A percentile compares a stretch with the other conserved stretches of the same genome.
phyloP scores from a whole-genome alignment of 2,888 invertebrate species.

The Agrypnus murinus region DNA sequence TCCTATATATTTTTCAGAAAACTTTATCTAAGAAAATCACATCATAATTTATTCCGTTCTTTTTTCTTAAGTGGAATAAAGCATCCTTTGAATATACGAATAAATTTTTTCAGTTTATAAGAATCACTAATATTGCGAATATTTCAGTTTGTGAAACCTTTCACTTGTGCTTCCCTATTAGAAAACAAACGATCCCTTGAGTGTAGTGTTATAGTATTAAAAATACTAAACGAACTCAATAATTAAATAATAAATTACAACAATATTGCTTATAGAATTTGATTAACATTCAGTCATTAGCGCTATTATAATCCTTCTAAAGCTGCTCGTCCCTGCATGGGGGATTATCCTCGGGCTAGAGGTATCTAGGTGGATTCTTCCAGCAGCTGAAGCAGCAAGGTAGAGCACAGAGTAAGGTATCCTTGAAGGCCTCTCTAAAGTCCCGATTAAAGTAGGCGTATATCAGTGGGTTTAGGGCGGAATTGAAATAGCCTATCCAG shows the following conservation, averaged over 20 bases:
- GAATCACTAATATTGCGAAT: no score
- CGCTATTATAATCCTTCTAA: constrained; percentile 55
- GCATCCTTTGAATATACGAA: no score
- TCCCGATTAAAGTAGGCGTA: constrained; percentile 98
- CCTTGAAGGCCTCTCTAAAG: constrained; percentile 96
- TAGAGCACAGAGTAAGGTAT: constrained; percentile 89
- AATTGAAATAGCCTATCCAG: constrained; percentile 99
- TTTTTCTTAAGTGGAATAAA: constrained; percentile 7
- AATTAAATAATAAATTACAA: constrained; percentile 16
- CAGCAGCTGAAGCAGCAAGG: constrained; percentile 87
- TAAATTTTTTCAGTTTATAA: no score
- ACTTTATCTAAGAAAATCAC: constrained; percentile 1
- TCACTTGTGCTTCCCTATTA: neutral
- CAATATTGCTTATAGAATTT: constrained; percentile 45
- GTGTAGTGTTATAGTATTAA: neutral
- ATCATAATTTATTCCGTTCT: constrained; percentile 15
- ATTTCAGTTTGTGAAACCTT: no score
- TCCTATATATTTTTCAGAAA: neutral
- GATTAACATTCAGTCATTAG: constrained; percentile 46
- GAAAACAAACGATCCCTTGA: constrained; percentile 4
- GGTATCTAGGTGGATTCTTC: constrained; percentile 77
- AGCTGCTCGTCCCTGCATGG: constrained; percentile 67
- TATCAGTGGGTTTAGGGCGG: constrained; percentile 94
- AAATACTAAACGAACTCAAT: constrained; percentile 4
- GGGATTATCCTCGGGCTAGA: constrained; percentile 68